phyloP scores from a whole-genome alignment of 2,888 invertebrate genomes.

The Pantelozetes paolii region DNA sequence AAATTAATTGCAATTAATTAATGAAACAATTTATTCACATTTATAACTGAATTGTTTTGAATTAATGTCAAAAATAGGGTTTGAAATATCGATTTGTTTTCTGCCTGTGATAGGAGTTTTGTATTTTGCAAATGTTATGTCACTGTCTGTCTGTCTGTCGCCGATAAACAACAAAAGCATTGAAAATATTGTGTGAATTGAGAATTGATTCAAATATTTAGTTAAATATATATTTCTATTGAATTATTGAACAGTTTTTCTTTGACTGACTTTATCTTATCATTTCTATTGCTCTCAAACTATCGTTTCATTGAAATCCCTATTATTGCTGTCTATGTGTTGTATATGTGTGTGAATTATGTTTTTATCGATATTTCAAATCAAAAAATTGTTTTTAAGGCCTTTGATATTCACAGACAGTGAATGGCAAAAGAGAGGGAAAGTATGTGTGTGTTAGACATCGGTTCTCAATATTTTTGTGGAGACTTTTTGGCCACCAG shows the following conservation, averaged over 20 bases:
- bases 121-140: neutral
- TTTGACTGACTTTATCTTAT: conserved; percentile 22
- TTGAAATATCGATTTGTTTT: too few species aligned
- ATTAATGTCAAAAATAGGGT: too few species aligned
- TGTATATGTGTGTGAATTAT: neutral
- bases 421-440: neutral
- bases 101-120: too few species aligned
- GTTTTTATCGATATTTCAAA: conserved; percentile 16
- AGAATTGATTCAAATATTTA: neutral
- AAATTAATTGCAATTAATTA: too few species aligned
- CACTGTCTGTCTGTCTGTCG: conserved; percentile 10
- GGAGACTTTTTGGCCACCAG: neutral
- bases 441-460: neutral
- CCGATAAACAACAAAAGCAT: conserved; percentile 2
- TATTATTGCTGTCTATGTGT: neutral
- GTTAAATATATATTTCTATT: neutral
- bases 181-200: too few species aligned
- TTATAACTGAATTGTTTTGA: too few species aligned
- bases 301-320: neutral
- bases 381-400: conserved; percentile 18
- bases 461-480: neutral
- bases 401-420: conserved; percentile 7
- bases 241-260: neutral
- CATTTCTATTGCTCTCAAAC: conserved; percentile 7
- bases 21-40: too few species aligned